Evolutionary conservation across 2,888 invertebrate species (phyloP).

Genomic region (Melipona bicolor): DNA sequence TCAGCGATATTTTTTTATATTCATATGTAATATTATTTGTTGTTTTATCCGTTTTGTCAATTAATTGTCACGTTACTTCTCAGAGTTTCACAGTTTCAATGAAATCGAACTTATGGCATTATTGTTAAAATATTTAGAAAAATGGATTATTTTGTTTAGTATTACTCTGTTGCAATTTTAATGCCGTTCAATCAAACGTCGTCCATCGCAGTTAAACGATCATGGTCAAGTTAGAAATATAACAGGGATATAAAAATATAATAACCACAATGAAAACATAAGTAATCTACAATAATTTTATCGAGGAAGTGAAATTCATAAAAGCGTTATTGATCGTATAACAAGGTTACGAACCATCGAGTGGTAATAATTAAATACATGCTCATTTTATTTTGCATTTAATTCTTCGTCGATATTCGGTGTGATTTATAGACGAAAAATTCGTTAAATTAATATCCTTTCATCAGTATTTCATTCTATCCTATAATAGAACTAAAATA

Average conservation of each 20-base stretch:
- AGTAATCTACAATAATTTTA: background rate
- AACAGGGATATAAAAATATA: constrained; percentile 1
- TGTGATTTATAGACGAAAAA: background rate
- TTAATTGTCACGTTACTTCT: background rate
- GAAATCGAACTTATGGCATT: background rate
- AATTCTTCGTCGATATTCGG: background rate
- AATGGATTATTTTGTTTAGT: background rate
- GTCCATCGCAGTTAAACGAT: background rate
- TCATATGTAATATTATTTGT: background rate
- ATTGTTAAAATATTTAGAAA: background rate
- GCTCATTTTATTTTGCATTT: background rate
- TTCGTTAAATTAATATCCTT: background rate
- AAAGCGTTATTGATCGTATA: background rate
- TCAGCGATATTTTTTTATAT: background rate
- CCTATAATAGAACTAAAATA: background rate
- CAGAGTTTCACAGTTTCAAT: background rate
- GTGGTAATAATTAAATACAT: background rate
- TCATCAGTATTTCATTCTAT: background rate
- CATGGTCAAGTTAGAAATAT: background rate
- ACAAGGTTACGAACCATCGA: background rate
- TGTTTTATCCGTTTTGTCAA: background rate
- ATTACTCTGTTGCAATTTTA: background rate
- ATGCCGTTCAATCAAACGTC: background rate
- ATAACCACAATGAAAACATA: background rate
- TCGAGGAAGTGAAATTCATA: background rate